Evolutionary conservation across 1,140 invertebrate species (phyloP).

Genomic region (Solenopsis fugax): DNA sequence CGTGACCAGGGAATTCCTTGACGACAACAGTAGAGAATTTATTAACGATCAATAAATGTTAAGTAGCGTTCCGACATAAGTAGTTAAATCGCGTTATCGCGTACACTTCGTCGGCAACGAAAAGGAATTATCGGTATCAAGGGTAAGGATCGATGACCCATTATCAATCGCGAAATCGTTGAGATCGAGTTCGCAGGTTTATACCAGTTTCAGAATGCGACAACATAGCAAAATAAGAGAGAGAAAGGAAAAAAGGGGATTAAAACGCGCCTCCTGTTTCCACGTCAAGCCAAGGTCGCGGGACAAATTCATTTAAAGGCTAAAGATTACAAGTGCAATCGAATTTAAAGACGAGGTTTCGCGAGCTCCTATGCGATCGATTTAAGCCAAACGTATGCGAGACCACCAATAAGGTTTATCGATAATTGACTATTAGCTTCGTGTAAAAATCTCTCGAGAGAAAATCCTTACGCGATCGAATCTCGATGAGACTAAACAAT

Average conservation of each 20-base stretch:
- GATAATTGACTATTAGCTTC: background rate
- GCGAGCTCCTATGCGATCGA: background rate
- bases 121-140: background rate
- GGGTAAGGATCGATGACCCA: background rate
- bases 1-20: background rate
- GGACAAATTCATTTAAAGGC: conserved; percentile 1
- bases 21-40: conserved; percentile 14
- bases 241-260: conserved; percentile 14
- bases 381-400: background rate
- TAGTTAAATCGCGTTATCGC: conserved; percentile 13
- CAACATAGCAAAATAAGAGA: conserved; percentile 47
- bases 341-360: background rate
- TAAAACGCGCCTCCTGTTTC: background rate
- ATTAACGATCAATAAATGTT: conserved; percentile 16
- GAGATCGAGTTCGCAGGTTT: background rate
- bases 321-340: background rate
- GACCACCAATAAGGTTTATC: background rate
- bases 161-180: background rate
- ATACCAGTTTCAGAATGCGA: conserved; percentile 25
- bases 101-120: background rate
- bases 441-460: too few relatives aligned
- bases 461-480: too few relatives aligned
- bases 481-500: too few relatives aligned
- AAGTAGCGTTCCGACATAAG: background rate
- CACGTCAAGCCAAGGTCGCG: conserved; percentile 36